Evolutionary conservation across 1,140 invertebrate genomes (phyloP), one percentile per base, ranked within the genome.

Genomic region (Ceratitis capitata): DNA sequence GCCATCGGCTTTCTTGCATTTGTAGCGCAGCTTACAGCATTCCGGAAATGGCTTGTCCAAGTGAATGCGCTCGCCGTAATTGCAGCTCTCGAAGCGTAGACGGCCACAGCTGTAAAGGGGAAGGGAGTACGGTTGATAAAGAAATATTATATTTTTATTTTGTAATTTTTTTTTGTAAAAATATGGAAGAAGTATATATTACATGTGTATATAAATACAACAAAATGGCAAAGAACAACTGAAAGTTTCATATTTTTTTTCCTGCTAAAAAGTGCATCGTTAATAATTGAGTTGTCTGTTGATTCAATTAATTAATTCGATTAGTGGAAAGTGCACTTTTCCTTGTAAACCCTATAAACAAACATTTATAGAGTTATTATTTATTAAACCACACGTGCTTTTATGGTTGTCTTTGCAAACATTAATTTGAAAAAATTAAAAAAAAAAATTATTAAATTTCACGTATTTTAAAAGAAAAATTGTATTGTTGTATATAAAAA

Each of bases 1-100:
- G 49, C 87, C 89, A n/a, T 88, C 87, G 4, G 84, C 39, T 39
- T 89, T 74, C 49, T 90, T 90, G 87, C 90, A 91, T 83, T 91
- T 91, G 86, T 90, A 91, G n/a, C 86, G 86, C 32, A 90, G 82
- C 26, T 88, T 88, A 83, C 90, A 91, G 86, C 90, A 91, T 23
- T 91, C 90, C 12, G 90, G 90, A 51, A 89, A 91, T 23, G 90
- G 88, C n/a, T 91, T 89, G 26, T 87, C 87, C 0, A 85, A 85
- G 82, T 87, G 45, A 45, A 91, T 88, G 42, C 90, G 86, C n/a
- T 91, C 90, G 3, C 90, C 90, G 2, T 85, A 87, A 85, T 91
- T 91, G 86, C 90, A 91, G 84, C 87, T 88, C 45, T 88, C 88
- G 39, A 91, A 87, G 26, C 84, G 86, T 26, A 90, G 74, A 56